Evolutionary conservation across 2,888 invertebrate genomes (phyloP).

Genomic region (Scrobipalpa atriplicella): DNA sequence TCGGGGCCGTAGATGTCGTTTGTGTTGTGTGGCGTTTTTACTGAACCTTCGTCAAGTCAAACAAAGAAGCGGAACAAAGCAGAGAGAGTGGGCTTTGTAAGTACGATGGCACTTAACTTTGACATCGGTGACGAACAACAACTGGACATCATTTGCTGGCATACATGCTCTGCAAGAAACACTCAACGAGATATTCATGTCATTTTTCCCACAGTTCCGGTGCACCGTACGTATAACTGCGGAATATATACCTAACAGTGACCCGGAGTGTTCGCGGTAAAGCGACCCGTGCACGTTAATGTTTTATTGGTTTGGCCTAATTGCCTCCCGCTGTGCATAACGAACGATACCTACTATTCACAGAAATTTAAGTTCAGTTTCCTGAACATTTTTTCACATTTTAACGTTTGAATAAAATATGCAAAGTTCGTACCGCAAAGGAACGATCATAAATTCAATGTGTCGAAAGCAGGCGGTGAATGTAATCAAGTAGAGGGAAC

Average conservation of each 20-base stretch:
- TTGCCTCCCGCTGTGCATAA: constrained; percentile 64
- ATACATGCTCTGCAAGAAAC: neutral
- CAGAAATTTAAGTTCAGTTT: constrained; percentile 20
- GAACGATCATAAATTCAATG: constrained; percentile 40
- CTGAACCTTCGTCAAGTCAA: constrained; percentile 66
- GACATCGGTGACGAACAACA: constrained; percentile 62
- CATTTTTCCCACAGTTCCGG: constrained; percentile 14
- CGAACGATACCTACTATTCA: constrained; percentile 49
- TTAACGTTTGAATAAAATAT: constrained; percentile 15
- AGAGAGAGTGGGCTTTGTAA: constrained; percentile 75
- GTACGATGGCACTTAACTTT: constrained; percentile 72
- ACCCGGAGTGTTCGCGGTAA: constrained; percentile 45
- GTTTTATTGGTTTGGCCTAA: constrained; percentile 75
- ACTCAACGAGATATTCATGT: neutral
- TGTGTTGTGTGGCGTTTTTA: constrained; percentile 59
- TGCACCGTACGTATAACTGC: neutral
- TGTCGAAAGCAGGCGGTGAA: constrained; percentile 39
- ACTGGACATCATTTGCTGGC: constrained; percentile 41
- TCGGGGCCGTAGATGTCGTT: constrained; percentile 2
- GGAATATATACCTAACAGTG: constrained; percentile 15
- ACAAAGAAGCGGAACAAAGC: constrained; percentile 80
- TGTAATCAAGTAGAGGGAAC: constrained; percentile 49
- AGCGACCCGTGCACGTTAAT: constrained; percentile 60
- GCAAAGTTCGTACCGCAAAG: constrained; percentile 31
- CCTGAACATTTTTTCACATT: neutral